A percentile compares a stretch with the other conserved stretches of the same genome.
These are phyloP conservation scores for Terrapene triunguis DNA, from an alignment of 2,113 vertebrate species.

Conservation along the genomic window DNA sequence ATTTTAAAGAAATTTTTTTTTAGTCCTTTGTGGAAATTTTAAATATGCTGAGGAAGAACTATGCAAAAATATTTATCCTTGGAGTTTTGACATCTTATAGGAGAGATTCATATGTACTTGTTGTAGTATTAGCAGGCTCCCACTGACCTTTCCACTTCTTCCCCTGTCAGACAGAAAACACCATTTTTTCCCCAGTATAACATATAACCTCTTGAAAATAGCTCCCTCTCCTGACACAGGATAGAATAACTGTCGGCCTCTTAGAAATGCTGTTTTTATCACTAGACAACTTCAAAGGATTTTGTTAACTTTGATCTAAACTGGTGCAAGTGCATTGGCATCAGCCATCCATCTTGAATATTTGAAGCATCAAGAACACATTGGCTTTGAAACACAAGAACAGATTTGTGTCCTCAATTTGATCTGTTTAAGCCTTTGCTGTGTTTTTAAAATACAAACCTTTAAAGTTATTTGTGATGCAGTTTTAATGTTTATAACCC, in stretches of 20 bases:
- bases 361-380: conserved; percentile 20
- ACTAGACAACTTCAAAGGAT: conserved; percentile 11
- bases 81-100: neutral
- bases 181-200: neutral
- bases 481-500: neutral
- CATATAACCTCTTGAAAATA: neutral
- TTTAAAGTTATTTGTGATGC: neutral
- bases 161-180: rapidly evolving
- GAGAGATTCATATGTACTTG: neutral
- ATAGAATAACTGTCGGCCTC: neutral
- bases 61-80: neutral
- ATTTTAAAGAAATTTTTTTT: neutral
- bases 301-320: conserved; percentile 43
- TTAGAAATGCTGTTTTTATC: conserved; percentile 35
- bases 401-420: neutral
- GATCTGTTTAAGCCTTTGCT: neutral
- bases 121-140: neutral
- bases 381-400: conserved; percentile 3
- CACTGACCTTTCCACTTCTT: neutral
- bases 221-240: neutral
- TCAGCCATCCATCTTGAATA: conserved; percentile 3
- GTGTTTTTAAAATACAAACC: neutral
- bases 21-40: neutral
- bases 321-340: neutral
- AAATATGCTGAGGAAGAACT: neutral